Percentiles rank a stretch among this genome's conserved stretches.
These are phyloP conservation scores for Leucania comma DNA, from an alignment of 2,888 invertebrate genomes.

Conservation along the genomic window DNA sequence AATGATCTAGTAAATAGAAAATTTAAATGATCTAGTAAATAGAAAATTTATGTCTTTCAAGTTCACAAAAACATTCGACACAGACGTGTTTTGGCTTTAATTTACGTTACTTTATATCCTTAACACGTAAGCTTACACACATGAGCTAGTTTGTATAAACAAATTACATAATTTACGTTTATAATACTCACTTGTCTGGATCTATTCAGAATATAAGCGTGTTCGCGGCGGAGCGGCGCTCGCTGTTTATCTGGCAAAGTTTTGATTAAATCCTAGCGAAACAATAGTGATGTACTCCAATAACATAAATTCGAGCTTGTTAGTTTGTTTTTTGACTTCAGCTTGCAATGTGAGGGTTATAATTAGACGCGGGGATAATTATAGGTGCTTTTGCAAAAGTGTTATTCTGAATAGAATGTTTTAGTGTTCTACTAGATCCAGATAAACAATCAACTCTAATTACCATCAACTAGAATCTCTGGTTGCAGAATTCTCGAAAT, in stretches of 20 bases:
- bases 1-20: too few relatives aligned
- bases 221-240: slow-evolving; percentile 18
- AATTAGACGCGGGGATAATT: slow-evolving; percentile 8
- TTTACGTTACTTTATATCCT: neutral
- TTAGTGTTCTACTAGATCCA: neutral
- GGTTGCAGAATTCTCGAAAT: neutral
- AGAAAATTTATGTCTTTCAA: neutral
- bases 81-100: neutral
- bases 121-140: neutral
- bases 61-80: neutral
- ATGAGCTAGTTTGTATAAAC: slow-evolving; percentile 23
- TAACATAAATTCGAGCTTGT: slow-evolving; percentile 50
- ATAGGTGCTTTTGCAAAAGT: neutral
- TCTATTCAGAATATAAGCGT: slow-evolving; percentile 36
- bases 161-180: slow-evolving; percentile 49
- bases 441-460: slow-evolving; percentile 2
- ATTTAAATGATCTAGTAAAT: neutral
- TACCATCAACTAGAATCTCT: neutral
- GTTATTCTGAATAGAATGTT: neutral
- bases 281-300: slow-evolving; percentile 53
- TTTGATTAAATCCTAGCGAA: slow-evolving; percentile 61
- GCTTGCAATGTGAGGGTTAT: slow-evolving; percentile 9
- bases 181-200: slow-evolving; percentile 52
- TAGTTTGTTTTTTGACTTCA: slow-evolving; percentile 47
- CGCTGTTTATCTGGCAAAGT: slow-evolving; percentile 56